These are phyloP conservation scores for Macquaria australasica DNA, from an alignment of 2,113 vertebrate genomes.

Conservation along the genomic window DNA sequence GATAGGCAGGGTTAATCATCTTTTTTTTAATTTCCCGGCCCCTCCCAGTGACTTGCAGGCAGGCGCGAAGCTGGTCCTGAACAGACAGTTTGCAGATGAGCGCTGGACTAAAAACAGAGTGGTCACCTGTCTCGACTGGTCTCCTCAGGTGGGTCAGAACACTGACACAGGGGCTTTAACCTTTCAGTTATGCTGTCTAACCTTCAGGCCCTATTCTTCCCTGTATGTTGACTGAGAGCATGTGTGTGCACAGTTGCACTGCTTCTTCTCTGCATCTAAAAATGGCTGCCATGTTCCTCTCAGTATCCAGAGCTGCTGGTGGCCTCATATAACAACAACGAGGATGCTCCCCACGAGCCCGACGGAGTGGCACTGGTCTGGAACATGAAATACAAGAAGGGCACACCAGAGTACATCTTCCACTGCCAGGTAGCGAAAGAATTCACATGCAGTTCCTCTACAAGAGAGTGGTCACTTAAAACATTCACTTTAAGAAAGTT, in stretches of 20 bases:
- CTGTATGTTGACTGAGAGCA: neutral
- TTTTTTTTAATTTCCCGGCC: neutral
- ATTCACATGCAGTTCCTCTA: neutral
- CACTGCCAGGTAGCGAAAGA: conserved; percentile 91
- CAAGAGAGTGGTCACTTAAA: too few species aligned
- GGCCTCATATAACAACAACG: conserved; percentile 97
- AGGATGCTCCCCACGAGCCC: conserved; percentile 96
- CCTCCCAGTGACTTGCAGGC: conserved; percentile 92
- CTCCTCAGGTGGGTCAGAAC: conserved; percentile 90
- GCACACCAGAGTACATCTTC: conserved; percentile 97
- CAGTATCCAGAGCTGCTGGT: conserved; percentile 97
- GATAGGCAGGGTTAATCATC: neutral
- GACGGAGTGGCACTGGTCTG: conserved; percentile 97
- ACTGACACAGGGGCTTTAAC: neutral
- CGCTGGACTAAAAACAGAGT: conserved; percentile 98
- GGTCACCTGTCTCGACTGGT: conserved; percentile 99
- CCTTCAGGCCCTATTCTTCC: neutral
- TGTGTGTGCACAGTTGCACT: too few species aligned
- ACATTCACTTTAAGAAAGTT: neutral
- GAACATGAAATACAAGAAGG: conserved; percentile 99
- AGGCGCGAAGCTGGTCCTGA: conserved; percentile 94
- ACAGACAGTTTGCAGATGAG: conserved; percentile 96
- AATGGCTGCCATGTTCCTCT: conserved; percentile 33
- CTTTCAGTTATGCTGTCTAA: neutral
- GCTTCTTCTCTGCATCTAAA: conserved; percentile 11